Evolutionary conservation across 1,140 invertebrate genomes (phyloP).

Genomic region (Melitaea cinxia): DNA sequence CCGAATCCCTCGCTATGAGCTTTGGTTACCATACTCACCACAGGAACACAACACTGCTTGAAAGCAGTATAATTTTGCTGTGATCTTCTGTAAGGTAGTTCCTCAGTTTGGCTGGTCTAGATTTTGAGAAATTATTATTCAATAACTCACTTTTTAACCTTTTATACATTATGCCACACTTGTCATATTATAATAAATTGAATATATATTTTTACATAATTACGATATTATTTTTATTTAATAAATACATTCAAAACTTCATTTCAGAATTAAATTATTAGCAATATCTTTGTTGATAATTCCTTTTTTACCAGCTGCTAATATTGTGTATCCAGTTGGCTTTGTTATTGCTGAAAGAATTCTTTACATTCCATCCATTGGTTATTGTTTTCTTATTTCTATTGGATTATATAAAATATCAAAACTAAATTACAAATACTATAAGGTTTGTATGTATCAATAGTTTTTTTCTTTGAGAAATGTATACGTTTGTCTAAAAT

Average conservation of each 20-base stretch:
- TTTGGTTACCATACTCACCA: too few relatives aligned
- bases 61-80: too few relatives aligned
- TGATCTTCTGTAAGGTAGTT: too few relatives aligned
- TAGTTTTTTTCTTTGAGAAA: too few relatives aligned
- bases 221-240: background rate
- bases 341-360: slow-evolving; percentile 95
- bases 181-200: background rate
- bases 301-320: slow-evolving; percentile 95
- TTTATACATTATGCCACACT: too few relatives aligned
- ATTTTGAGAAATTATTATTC: too few relatives aligned
- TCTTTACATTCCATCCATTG: slow-evolving; percentile 93
- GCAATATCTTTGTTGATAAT: slow-evolving; percentile 88
- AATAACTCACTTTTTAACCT: too few relatives aligned
- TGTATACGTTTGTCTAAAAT: too few relatives aligned
- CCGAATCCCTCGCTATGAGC: too few relatives aligned
- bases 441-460: background rate
- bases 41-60: too few relatives aligned
- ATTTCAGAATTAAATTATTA: slow-evolving; percentile 84
- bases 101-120: too few relatives aligned
- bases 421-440: slow-evolving; percentile 14
- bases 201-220: too few relatives aligned
- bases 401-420: slow-evolving; percentile 83
- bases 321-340: slow-evolving; percentile 94
- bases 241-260: background rate
- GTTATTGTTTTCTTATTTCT: slow-evolving; percentile 89